These are phyloP conservation scores for Chaunax sp. DNA, from an alignment of 2,797 vertebrate genomes.

Conservation along the genomic window DNA sequence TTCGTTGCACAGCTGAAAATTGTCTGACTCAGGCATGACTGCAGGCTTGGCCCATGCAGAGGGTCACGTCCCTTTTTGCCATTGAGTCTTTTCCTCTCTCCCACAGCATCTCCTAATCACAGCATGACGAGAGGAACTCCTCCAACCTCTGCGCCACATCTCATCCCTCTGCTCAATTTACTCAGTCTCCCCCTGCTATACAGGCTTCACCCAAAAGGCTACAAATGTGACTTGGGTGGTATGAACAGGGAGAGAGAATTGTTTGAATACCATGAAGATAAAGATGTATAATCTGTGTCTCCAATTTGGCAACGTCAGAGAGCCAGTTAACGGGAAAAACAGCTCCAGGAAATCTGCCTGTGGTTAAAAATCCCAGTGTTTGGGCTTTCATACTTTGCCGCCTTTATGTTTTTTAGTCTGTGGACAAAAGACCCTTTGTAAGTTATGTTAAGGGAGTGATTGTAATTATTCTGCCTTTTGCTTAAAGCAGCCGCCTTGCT, in stretches of 20 bases:
- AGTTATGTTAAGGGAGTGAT: constrained; percentile 15
- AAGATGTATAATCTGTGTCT: constrained; percentile 10
- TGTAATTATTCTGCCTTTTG: constrained; percentile 7
- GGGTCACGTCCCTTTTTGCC: constrained; percentile 56
- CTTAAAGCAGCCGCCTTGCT: constrained; percentile 23
- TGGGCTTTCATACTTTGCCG: constrained; percentile 6
- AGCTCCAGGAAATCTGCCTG: no score
- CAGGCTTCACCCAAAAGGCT: constrained; percentile 12
- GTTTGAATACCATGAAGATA: constrained; percentile 3
- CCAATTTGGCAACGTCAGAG: no score
- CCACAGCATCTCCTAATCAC: constrained; percentile 51
- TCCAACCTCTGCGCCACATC: constrained; percentile 25
- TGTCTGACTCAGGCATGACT: constrained; percentile 42
- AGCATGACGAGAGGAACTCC: constrained; percentile 43
- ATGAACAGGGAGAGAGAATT: constrained; percentile 6
- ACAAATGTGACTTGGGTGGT: constrained; percentile 4
- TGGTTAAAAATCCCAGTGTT: no score
- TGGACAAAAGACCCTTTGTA: not conserved
- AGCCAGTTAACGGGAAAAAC: no score
- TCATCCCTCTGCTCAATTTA: constrained; percentile 29
- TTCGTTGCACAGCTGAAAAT: constrained; percentile 54
- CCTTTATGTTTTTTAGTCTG: constrained; percentile 2
- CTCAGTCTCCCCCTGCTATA: constrained; percentile 23
- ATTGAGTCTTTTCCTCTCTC: constrained; percentile 37
- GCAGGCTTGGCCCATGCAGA: constrained; percentile 51